A percentile compares a stretch with the other conserved stretches of the same genome.
These are phyloP conservation scores for Rhorus exstirpatorius DNA, from an alignment of 2,888 invertebrate species.

Conservation along the genomic window DNA sequence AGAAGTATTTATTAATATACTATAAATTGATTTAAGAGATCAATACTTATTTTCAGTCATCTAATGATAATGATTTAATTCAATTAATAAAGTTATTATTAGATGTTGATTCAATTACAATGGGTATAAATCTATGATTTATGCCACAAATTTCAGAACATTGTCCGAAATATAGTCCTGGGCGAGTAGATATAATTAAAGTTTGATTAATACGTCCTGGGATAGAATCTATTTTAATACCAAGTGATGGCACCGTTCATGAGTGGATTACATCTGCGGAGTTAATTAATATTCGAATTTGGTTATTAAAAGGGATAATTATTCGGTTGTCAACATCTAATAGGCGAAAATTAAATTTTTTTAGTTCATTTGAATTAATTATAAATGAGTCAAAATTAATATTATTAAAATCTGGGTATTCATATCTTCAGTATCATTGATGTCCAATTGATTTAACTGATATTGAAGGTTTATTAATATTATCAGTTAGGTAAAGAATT, in stretches of 20 bases:
- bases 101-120: conserved; percentile 89
- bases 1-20: conserved; percentile 88
- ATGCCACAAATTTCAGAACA: conserved; percentile 94
- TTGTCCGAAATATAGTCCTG: conserved; percentile 91
- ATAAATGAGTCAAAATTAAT: conserved; percentile 89
- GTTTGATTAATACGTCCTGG: conserved; percentile 90
- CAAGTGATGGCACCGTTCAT: conserved; percentile 89
- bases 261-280: conserved; percentile 90
- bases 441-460: conserved; percentile 89
- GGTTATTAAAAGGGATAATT: conserved; percentile 87
- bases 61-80: conserved; percentile 87
- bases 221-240: conserved; percentile 89
- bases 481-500: conserved; percentile 89
- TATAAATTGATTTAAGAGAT: conserved; percentile 90
- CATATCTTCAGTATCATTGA: conserved; percentile 90
- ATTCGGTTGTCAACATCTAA: conserved; percentile 90
- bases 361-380: conserved; percentile 84
- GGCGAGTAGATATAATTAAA: conserved; percentile 86
- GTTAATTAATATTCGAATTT: conserved; percentile 89
- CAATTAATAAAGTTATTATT: conserved; percentile 81
- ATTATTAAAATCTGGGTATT: conserved; percentile 89
- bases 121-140: conserved; percentile 93
- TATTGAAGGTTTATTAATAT: conserved; percentile 88
- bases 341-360: conserved; percentile 87
- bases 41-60: conserved; percentile 89